Evolutionary conservation across 1,140 invertebrate species (phyloP), one percentile per base, ranked within the genome.

Genomic region (Delia radicum): DNA sequence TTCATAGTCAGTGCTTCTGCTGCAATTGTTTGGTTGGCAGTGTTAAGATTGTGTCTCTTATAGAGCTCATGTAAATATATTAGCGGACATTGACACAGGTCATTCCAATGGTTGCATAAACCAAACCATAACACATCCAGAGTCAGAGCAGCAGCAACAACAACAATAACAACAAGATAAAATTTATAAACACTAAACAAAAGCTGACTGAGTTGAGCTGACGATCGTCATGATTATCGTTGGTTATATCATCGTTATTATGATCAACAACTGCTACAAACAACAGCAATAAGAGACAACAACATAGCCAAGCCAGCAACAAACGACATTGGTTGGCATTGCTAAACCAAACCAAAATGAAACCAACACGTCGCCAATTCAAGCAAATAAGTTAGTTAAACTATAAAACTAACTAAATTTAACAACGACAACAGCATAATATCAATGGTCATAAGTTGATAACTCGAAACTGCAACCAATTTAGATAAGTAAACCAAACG

Each of bases 81-180:
- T 74, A 37, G 74, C 74, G 74, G 74, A 13, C 62, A 74, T 67
- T 74, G 74, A 74, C 74, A 74, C 31, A 67, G 74, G 74, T 74
- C 74, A 74, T 65, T 13, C 63, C 26, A 29, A 28, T 28, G 8
- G 26, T n/a, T 4, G 26, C 5, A 10, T 31, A 29, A 65, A 29
- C 13, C 15, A n/a, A 65, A 31, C 15, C 21, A 65, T 15, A 65
- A 65, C 4, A 65, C 24, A 61, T n/a, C 33, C 3, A 10, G 8
- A 37, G 13, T 13, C 13, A 37, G 13, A 37, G 28, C 10, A 31
- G 12, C 48, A 31, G 31, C 73, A 74, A 62, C 18, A 55, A 62
- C 61, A 65, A 6, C 26, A 29, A 29, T 29, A 28, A 73, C 24
- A 26, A 24, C 24, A 46, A 24, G n/a, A n/a, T n/a, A n/a, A n/a